Conservation (phyloP, 2,113 vertebrate genomes). For the Notarius quadriscutis region DNA sequence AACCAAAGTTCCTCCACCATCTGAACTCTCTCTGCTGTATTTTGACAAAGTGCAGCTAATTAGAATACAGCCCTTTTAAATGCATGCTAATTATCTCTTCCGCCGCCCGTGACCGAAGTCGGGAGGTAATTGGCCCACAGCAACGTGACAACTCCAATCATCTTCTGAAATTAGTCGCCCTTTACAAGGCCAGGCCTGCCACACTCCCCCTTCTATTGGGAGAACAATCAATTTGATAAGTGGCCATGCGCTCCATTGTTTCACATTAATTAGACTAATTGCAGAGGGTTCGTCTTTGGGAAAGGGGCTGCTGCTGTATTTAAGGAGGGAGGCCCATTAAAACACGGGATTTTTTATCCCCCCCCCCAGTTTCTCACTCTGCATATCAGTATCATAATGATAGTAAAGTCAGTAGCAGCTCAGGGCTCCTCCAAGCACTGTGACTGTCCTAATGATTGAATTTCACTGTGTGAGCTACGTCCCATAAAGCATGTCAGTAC, state of each 20-base stretch:
- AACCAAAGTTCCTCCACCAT: slow-evolving; percentile 46
- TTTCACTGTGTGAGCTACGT: slow-evolving; percentile 52
- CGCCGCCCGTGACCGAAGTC: slow-evolving; percentile 85
- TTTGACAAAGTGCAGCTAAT: slow-evolving; percentile 86
- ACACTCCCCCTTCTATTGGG: slow-evolving; percentile 88
- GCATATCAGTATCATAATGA: slow-evolving; percentile 1
- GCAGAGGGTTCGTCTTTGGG: slow-evolving; percentile 81
- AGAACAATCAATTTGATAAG: slow-evolving; percentile 96
- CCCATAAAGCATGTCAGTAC: slow-evolving; percentile 52
- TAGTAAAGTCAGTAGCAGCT: slow-evolving; percentile 43
- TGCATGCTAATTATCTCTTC: slow-evolving; percentile 86
- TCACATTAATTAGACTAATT: slow-evolving; percentile 95
- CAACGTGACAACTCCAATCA: slow-evolving; percentile 93
- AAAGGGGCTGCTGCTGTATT: slow-evolving; percentile 77
- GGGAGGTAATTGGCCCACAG: slow-evolving; percentile 90
- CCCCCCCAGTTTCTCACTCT: not conserved
- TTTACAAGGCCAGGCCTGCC: slow-evolving; percentile 84
- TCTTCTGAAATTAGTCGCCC: slow-evolving; percentile 82
- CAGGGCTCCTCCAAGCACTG: slow-evolving; percentile 36
- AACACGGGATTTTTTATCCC: slow-evolving; percentile 24
- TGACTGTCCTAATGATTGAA: slow-evolving; percentile 52
- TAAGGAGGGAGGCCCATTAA: slow-evolving; percentile 56
- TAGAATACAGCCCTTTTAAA: slow-evolving; percentile 85
- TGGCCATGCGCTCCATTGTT: slow-evolving; percentile 91
- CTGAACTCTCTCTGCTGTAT: slow-evolving; percentile 68